A percentile compares a stretch with the other conserved stretches of the same genome.
phyloP scores from a whole-genome alignment of 30 jellyfish, hydroid and myxozoan species.

The Nemopilema nomurai region DNA sequence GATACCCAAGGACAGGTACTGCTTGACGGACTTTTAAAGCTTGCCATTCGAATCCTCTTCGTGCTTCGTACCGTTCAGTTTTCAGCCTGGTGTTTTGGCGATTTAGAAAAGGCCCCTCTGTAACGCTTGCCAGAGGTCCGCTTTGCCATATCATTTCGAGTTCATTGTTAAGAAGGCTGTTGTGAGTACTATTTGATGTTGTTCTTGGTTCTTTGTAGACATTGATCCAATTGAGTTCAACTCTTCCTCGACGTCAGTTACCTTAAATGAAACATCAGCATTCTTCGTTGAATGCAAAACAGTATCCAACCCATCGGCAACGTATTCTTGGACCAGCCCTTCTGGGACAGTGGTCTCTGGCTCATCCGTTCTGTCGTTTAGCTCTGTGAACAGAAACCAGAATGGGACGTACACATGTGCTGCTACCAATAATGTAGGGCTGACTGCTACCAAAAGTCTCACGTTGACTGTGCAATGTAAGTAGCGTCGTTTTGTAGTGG shows the following conservation, averaged over 20 bases:
- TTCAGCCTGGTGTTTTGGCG: too few species aligned
- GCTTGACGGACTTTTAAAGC: too few species aligned
- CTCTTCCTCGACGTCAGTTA: not conserved
- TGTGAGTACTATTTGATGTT: not conserved
- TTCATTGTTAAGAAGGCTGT: not conserved
- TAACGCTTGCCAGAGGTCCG: too few species aligned
- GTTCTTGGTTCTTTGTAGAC: not conserved
- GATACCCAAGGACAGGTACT: too few species aligned
- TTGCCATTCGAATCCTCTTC: too few species aligned
- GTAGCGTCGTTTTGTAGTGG: not conserved
- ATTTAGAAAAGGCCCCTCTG: too few species aligned
- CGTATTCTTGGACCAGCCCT: constrained; percentile 4
- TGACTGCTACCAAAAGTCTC: not conserved
- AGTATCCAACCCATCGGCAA: constrained; percentile 13
- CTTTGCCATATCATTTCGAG: not conserved
- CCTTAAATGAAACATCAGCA: not conserved
- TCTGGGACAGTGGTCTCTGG: constrained; percentile 6
- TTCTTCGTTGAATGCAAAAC: constrained; percentile 18
- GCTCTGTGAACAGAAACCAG: not conserved
- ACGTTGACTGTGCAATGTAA: constrained; percentile 7
- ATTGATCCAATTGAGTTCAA: constrained; percentile 4
- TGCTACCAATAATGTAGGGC: constrained; percentile 36
- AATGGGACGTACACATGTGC: constrained; percentile 4
- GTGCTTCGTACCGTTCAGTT: too few species aligned
- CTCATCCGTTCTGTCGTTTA: not conserved